Conservation (phyloP, 2,888 invertebrate genomes). For the Drosophila neoperkinsi region DNA sequence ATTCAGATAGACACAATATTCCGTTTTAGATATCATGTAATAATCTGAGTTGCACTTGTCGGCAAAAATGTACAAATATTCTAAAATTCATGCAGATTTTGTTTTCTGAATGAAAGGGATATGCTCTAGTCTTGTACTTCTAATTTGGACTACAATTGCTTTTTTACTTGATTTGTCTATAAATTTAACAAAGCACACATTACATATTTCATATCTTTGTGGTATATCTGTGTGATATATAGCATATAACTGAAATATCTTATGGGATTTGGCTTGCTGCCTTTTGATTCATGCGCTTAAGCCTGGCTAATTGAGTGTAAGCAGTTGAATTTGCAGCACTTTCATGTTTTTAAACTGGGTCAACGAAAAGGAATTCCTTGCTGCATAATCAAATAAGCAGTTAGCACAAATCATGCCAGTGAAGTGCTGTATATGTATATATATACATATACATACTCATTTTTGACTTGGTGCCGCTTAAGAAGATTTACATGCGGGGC, state of each 20-base stretch:
- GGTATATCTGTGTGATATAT: slow-evolving; percentile 47
- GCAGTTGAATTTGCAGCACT: slow-evolving; percentile 36
- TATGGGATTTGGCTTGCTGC: slow-evolving; percentile 44
- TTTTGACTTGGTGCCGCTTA: neutral
- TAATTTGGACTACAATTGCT: neutral
- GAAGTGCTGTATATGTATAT: neutral
- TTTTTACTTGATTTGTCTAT: slow-evolving; percentile 43
- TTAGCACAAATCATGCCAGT: slow-evolving; percentile 17
- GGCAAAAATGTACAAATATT: neutral
- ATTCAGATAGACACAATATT: neutral
- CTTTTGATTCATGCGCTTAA: slow-evolving; percentile 52
- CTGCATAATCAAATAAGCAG: slow-evolving; percentile 13
- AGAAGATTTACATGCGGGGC: slow-evolving; percentile 12
- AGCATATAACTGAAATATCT: slow-evolving; percentile 23
- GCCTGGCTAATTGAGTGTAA: slow-evolving; percentile 62
- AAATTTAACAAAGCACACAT: slow-evolving; percentile 56
- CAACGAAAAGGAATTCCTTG: slow-evolving; percentile 6
- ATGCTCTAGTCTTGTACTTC: slow-evolving; percentile 9
- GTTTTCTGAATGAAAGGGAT: slow-evolving; percentile 4
- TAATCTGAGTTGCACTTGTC: neutral
- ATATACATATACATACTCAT: neutral
- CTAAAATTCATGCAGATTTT: too few relatives aligned
- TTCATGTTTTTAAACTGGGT: slow-evolving; percentile 32
- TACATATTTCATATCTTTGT: slow-evolving; percentile 50
- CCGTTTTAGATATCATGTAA: neutral